Conservation (phyloP, 2,888 invertebrate species). For the Slavum lentiscoides region DNA sequence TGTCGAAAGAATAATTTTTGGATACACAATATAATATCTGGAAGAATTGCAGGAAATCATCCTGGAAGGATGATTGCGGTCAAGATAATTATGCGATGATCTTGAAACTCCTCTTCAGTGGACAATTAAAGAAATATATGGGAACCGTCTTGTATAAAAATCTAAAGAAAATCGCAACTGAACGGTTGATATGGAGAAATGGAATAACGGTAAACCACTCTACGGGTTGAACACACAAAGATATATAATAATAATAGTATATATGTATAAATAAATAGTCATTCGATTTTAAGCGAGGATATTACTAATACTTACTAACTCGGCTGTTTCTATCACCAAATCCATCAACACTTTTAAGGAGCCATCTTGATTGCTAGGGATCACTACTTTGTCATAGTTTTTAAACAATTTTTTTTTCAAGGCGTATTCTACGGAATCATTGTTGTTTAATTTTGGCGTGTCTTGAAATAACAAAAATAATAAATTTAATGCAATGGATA, state of each 20-base stretch:
- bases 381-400: conserved; percentile 41
- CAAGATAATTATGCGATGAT: no score
- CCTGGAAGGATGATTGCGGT: no score
- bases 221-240: no score
- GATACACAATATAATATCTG: no score
- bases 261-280: neutral
- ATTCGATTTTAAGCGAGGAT: neutral
- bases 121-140: no score
- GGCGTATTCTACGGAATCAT: neutral
- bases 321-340: conserved; percentile 23
- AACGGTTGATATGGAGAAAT: no score
- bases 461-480: conserved; percentile 12
- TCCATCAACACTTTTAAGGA: conserved; percentile 15
- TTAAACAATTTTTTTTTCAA: conserved; percentile 24
- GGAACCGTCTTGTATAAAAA: no score
- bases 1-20: neutral
- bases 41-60: no score
- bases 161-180: no score
- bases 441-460: neutral
- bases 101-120: no score
- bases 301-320: conserved; percentile 38
- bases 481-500: neutral
- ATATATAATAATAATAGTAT: no score
- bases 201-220: no score
- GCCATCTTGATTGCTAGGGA: neutral